Conservation (phyloP, 2,113 vertebrate genomes). For the Pungitius pungitius region DNA sequence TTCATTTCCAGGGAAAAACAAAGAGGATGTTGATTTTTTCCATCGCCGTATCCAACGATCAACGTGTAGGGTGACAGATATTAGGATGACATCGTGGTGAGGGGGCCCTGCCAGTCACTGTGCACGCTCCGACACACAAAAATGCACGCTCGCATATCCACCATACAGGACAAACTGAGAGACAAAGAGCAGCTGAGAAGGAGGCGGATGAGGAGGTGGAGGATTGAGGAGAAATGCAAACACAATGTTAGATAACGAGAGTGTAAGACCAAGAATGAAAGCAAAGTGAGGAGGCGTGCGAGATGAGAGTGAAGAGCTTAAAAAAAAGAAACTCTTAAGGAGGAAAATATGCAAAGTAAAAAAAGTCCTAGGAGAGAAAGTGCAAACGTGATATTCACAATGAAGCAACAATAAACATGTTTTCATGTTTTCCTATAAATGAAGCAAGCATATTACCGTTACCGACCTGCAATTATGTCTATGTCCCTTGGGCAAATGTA, state of each 20-base stretch:
- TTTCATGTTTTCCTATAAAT: constrained; percentile 46
- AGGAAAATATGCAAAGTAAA: constrained; percentile 58
- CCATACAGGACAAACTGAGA: constrained; percentile 49
- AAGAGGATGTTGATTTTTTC: constrained; percentile 52
- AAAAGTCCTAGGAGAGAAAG: background rate
- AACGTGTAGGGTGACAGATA: constrained; percentile 7
- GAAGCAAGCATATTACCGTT: constrained; percentile 41
- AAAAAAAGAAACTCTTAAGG: constrained; percentile 54
- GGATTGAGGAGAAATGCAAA: constrained; percentile 63
- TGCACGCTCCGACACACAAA: constrained; percentile 51
- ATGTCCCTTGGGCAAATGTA: constrained; percentile 43
- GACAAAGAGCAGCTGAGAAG: constrained; percentile 74
- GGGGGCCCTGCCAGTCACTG: constrained; percentile 14
- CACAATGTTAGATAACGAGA: constrained; percentile 70
- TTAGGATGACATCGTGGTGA: constrained; percentile 21
- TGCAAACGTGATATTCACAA: constrained; percentile 10
- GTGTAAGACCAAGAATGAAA: constrained; percentile 68
- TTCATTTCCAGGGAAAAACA: constrained; percentile 61
- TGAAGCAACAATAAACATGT: constrained; percentile 38
- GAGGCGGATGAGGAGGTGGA: constrained; percentile 69
- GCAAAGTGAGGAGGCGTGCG: constrained; percentile 65
- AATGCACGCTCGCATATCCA: constrained; percentile 45
- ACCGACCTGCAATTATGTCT: constrained; percentile 57
- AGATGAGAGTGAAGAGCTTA: constrained; percentile 60
- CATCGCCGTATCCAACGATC: constrained; percentile 30